Evolutionary conservation across 2,797 vertebrate species (phyloP), one percentile per base, ranked within the genome.

Genomic region (Sebastes diaconus): DNA sequence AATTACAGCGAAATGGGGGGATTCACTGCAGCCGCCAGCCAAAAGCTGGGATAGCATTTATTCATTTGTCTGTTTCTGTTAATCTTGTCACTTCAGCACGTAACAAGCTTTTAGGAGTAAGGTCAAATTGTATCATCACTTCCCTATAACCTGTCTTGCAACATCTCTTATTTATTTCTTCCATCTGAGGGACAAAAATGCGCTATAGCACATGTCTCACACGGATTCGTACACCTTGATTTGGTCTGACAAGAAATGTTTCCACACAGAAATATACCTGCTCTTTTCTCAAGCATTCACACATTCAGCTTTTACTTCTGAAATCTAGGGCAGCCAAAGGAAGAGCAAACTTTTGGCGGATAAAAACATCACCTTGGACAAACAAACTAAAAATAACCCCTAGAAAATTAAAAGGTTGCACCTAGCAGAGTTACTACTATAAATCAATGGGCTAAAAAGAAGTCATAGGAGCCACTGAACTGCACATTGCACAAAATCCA

Each of bases 401-500:
- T 6, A 46, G 18, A 52, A 50, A 68, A 79, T 68, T 60, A 60
- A 58, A 87, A 75, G 65, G 68, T 75, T 83, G 73, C 30, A 46
- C 29, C 30, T 46, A 11, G 68, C 50, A 66, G 42, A 54, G 29
- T 16, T 25, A 34, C 66, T 22, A 64, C 60, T 55, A 81, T 75
- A 84, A 90, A 89, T 87, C 81, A 85, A 75, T 84, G 55, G 30
- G 57, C 72, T 77, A 69, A 89, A 89, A 80, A 80, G 50, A 60
- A 86, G 76, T 77, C 67, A 9, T 30, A 61, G 79, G 46, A 89
- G 80, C 71, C 81, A 78, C 54, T 81, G 66, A 86, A 75, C 36
- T 84, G 81, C 64, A 80, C 55, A 61, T 18, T 65, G 76, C 63
- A 80, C 65, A 86, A 81, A 92, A 90, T 87, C 81, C 71, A 80